A percentile compares a stretch with the other conserved stretches of the same genome.
phyloP scores from a whole-genome alignment of 92 coral and sea anemone genomes.

The Parazoanthus atlanticus region DNA sequence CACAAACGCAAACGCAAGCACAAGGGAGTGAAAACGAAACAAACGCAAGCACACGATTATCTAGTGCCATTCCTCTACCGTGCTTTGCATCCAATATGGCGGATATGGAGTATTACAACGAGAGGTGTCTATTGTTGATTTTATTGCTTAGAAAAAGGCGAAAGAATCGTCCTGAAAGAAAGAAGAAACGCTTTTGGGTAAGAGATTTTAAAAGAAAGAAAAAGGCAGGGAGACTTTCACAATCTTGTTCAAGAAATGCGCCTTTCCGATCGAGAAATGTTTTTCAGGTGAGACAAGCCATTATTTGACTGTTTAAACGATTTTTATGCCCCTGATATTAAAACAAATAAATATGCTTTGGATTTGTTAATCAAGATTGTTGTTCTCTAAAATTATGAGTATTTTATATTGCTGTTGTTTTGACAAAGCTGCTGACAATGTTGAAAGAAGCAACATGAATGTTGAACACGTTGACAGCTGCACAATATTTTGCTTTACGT shows the following conservation, averaged over 20 bases:
- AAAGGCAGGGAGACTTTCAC: conserved; percentile 25
- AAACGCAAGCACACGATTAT: conserved; percentile 3
- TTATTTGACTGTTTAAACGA: conserved; percentile 18
- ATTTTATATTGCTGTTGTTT: conserved; percentile 14
- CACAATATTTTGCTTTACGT: too few species aligned
- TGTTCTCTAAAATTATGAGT: conserved; percentile 11
- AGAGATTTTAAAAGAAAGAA: conserved; percentile 38
- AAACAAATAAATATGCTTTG: neutral
- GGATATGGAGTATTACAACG: neutral
- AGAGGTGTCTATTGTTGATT: conserved; percentile 24
- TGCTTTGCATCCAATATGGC: conserved; percentile 28
- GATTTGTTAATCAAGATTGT: conserved; percentile 14
- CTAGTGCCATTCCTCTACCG: conserved; percentile 19
- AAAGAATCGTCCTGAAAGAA: conserved; percentile 13
- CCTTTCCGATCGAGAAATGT: conserved; percentile 17
- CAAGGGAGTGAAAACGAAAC: too few species aligned
- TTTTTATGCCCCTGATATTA: conserved; percentile 8
- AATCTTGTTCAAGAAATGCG: conserved; percentile 34
- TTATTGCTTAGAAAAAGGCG: conserved; percentile 30
- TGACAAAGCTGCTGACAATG: conserved; percentile 15
- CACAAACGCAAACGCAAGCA: too few species aligned
- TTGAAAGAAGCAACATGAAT: conserved; percentile 7
- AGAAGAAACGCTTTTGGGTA: conserved; percentile 23
- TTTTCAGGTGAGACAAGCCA: conserved; percentile 18
- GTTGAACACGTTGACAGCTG: neutral